Conservation (phyloP, 2,113 vertebrate species). For the Coreoperca whiteheadi region DNA sequence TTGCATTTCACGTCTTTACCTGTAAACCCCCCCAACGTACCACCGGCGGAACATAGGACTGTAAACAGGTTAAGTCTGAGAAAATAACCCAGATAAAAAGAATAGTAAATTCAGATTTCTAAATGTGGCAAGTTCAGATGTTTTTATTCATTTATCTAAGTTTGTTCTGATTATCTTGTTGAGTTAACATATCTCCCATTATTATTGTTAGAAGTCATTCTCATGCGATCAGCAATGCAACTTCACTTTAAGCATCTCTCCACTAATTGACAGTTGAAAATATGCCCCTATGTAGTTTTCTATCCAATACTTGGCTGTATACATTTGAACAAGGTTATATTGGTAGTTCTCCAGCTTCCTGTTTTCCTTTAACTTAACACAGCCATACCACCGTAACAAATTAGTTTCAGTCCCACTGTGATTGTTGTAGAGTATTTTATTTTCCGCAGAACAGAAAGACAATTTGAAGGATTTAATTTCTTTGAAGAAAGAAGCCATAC, state of each 20-base stretch:
- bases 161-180: neutral
- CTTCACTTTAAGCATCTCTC: neutral
- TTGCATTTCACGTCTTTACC: too few species aligned
- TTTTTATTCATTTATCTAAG: neutral
- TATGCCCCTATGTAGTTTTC: neutral
- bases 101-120: neutral
- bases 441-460: conserved; percentile 33
- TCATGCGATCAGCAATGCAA: neutral
- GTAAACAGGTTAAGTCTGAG: too few species aligned
- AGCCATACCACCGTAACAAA: conserved; percentile 7
- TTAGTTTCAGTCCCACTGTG: neutral
- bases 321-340: neutral
- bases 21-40: too few species aligned
- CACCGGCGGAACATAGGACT: too few species aligned
- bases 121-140: neutral
- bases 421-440: conserved; percentile 8
- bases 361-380: neutral
- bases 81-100: neutral
- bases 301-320: neutral
- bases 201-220: neutral
- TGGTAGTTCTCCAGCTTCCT: neutral
- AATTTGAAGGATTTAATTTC: conserved; percentile 49
- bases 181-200: neutral
- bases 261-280: neutral
- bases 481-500: conserved; percentile 33